Conservation (phyloP, 2,797 vertebrate species). For the Setipinna tenuifilis region DNA sequence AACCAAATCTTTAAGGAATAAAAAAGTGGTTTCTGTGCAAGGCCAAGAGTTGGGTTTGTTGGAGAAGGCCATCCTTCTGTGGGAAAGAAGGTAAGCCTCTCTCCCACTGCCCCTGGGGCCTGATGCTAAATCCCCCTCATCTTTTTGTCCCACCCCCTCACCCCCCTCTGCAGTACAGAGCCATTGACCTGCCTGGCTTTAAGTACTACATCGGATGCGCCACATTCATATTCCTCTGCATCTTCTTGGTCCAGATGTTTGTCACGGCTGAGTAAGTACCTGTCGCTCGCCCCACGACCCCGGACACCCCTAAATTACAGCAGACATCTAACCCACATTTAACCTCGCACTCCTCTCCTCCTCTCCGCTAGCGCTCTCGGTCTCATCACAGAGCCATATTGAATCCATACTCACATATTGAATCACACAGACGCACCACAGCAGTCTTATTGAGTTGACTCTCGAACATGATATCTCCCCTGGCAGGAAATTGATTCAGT, state of each 20-base stretch:
- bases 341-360: neutral
- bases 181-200: conserved; percentile 85
- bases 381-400: neutral
- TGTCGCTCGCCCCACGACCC: too few relatives aligned
- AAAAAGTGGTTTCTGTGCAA: too few relatives aligned
- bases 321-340: too few relatives aligned
- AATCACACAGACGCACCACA: neutral
- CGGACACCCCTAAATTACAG: too few relatives aligned
- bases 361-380: neutral
- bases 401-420: neutral
- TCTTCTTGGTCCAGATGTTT: conserved; percentile 88
- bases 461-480: neutral
- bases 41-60: too few relatives aligned
- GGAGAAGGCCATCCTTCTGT: too few relatives aligned
- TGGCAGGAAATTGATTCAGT: conserved; percentile 6
- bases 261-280: conserved; percentile 83
- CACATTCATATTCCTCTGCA: conserved; percentile 86
- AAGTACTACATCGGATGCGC: conserved; percentile 89
- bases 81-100: too few relatives aligned
- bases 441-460: conserved; percentile 20
- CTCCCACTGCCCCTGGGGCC: too few relatives aligned
- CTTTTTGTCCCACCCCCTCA: conserved; percentile 25
- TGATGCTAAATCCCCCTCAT: too few relatives aligned
- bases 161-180: conserved; percentile 83
- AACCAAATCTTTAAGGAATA: too few relatives aligned